A percentile compares a stretch with the other conserved stretches of the same genome.
These are phyloP conservation scores for Pagrus major DNA, from an alignment of 2,113 vertebrate genomes.

Conservation along the genomic window DNA sequence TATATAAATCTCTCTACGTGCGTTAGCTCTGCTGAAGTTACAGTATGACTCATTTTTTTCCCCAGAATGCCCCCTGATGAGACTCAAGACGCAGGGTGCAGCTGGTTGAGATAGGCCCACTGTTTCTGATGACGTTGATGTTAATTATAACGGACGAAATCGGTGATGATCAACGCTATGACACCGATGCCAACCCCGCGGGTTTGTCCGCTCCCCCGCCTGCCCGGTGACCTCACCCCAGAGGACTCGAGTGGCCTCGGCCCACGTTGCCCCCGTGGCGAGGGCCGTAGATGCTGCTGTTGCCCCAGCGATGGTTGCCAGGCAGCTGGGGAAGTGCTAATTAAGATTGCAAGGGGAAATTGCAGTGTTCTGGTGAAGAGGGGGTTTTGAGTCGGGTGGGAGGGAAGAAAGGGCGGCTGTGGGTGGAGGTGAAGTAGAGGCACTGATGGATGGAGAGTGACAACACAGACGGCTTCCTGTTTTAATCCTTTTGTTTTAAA, in stretches of 20 bases:
- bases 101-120: conserved; percentile 34
- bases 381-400: not conserved
- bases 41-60: conserved; percentile 48
- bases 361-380: conserved; percentile 6
- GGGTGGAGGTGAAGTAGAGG: not conserved
- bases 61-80: conserved; percentile 55
- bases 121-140: conserved; percentile 50
- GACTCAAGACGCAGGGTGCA: conserved; percentile 36
- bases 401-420: not conserved
- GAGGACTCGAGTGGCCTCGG: not conserved
- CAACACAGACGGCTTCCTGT: not conserved
- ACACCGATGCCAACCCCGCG: conserved; percentile 1
- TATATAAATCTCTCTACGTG: not conserved
- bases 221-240: not conserved
- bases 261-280: conserved; percentile 5
- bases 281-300: conserved; percentile 65
- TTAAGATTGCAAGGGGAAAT: conserved; percentile 65
- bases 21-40: conserved; percentile 10
- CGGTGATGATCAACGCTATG: conserved; percentile 9
- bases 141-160: conserved; percentile 45
- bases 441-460: not conserved
- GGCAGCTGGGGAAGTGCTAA: conserved; percentile 75
- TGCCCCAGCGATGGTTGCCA: conserved; percentile 79
- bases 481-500: not conserved
- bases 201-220: not conserved